phyloP scores from a whole-genome alignment of 2,888 invertebrate species.

The Gryllus longicercus region DNA sequence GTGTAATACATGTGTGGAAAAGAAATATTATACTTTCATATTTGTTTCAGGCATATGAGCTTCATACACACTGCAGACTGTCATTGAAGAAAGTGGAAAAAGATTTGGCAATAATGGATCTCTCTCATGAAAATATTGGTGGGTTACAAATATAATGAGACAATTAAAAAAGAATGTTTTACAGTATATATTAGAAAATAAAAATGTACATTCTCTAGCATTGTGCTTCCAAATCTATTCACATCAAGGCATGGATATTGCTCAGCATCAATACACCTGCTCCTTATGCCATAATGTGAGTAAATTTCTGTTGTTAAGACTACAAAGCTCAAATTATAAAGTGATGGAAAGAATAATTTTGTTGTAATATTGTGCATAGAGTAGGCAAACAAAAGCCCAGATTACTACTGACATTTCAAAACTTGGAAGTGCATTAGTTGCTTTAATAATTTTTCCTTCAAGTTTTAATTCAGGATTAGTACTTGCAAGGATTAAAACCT shows the following conservation, averaged over 20 bases:
- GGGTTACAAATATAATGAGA: too few species aligned
- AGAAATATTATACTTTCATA: too few species aligned
- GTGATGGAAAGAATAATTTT: background rate
- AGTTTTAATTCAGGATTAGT: background rate
- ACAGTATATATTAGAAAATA: too few species aligned
- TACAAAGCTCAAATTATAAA: background rate
- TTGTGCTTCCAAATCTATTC: conserved; percentile 7
- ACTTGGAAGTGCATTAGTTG: background rate
- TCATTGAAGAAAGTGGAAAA: too few species aligned
- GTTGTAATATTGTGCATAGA: background rate
- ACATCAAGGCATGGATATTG: background rate
- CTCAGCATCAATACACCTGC: background rate
- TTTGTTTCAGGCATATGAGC: too few species aligned
- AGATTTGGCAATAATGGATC: too few species aligned
- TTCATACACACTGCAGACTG: too few species aligned
- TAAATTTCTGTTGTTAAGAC: background rate
- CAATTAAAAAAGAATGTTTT: too few species aligned
- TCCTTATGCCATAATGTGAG: background rate
- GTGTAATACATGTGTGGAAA: background rate
- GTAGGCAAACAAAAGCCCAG: background rate
- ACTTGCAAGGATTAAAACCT: too few species aligned
- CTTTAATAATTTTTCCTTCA: background rate
- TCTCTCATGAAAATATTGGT: too few species aligned
- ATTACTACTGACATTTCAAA: background rate
- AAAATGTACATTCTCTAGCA: background rate